Evolutionary conservation across 2,888 invertebrate genomes (phyloP), one percentile per base, ranked within the genome.

Genomic region (Xiphydria camelus): DNA sequence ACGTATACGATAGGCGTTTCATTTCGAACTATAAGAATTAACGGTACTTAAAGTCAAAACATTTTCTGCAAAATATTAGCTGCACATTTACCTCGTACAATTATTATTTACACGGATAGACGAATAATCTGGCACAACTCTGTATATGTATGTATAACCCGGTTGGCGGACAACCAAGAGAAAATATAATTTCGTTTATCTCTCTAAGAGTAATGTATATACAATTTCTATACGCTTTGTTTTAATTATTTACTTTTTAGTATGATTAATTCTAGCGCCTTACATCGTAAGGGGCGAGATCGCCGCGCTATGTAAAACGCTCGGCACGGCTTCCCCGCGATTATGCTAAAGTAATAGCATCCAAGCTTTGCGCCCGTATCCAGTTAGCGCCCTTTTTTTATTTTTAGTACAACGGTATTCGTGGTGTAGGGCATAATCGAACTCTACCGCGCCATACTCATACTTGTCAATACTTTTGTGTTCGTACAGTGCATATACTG

Each of bases 21-120:
- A n/a, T n/a, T n/a, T n/a, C n/a, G n/a, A n/a, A n/a, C n/a, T n/a
- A n/a, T n/a, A n/a, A n/a, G n/a, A n/a, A n/a, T n/a, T n/a, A n/a
- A n/a, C n/a, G n/a, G n/a, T n/a, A n/a, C n/a, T n/a, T n/a, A n/a
- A n/a, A n/a, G n/a, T n/a, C n/a, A n/a, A n/a, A n/a, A n/a, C n/a
- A n/a, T n/a, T n/a, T n/a, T n/a, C n/a, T n/a, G n/a, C n/a, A n/a
- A n/a, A n/a, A n/a, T n/a, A n/a, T n/a, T n/a, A n/a, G n/a, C n/a
- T n/a, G n/a, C n/a, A n/a, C n/a, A n/a, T n/a, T n/a, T n/a, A n/a
- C n/a, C n/a, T n/a, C n/a, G n/a, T n/a, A n/a, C n/a, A n/a, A n/a
- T 45, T 54, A 56, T 58, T 64, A 69, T 67, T 57, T 67, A 68
- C 67, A 66, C 35, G 44, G 20, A 47, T 53, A 48, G 64, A 59